Evolutionary conservation across 35 echinoderm and acorn worm genomes (phyloP).

Genomic region (Nesometra sesokonis): DNA sequence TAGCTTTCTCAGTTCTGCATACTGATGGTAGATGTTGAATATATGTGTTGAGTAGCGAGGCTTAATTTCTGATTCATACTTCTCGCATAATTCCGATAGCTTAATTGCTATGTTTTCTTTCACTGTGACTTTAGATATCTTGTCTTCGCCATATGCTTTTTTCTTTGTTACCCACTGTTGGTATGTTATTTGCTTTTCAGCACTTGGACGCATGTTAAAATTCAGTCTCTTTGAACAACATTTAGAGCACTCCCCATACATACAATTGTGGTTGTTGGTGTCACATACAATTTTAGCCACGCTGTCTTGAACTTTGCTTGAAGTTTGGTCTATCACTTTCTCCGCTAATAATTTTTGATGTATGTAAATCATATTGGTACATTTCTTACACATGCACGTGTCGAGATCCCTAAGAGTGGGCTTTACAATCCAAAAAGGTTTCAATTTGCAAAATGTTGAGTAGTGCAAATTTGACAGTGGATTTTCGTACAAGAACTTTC

Average conservation of each 20-base stretch:
- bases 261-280: background rate
- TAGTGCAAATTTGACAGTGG: background rate
- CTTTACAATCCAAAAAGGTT: conserved; percentile 14
- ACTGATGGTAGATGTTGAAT: conserved; percentile 20
- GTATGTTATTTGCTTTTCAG: background rate
- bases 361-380: background rate
- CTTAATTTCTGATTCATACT: background rate
- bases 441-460: conserved; percentile 28
- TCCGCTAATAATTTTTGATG: conserved; percentile 3
- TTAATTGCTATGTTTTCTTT: background rate
- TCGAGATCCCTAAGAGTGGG: conserved; percentile 1
- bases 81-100: background rate
- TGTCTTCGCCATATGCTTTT: background rate
- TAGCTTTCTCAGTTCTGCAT: background rate
- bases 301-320: too few species aligned
- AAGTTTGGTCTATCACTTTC: background rate
- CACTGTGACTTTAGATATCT: background rate
- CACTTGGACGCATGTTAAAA: too few species aligned
- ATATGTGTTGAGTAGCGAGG: background rate
- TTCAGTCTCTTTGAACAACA: too few species aligned
- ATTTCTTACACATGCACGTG: conserved; percentile 7
- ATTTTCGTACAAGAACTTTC: conserved; percentile 27
- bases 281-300: too few species aligned
- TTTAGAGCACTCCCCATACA: background rate
- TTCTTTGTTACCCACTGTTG: background rate